phyloP scores from a whole-genome alignment of 2,797 vertebrate genomes.

The Oreochromis mossambicus region DNA sequence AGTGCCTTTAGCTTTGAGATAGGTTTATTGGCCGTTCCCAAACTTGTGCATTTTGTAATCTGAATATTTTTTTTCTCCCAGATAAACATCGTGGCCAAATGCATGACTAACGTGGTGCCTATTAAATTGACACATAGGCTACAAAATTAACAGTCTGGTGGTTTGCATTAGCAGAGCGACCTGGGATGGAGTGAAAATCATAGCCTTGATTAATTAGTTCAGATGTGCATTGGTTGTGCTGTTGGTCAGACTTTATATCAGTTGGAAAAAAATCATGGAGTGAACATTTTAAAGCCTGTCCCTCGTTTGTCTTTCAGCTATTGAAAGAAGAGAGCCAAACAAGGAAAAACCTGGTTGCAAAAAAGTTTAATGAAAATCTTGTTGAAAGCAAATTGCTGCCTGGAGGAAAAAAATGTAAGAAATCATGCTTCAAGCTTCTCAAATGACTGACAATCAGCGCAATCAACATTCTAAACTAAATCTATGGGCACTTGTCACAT shows the following conservation, averaged over 20 bases:
- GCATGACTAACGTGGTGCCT: not conserved
- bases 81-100: not conserved
- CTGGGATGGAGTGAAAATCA: not conserved
- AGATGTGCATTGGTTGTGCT: not conserved
- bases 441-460: not conserved
- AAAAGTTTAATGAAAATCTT: not conserved
- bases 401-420: not conserved
- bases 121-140: not conserved
- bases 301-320: not conserved
- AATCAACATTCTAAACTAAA: not conserved
- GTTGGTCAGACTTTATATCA: not conserved
- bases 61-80: not conserved
- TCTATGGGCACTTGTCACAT: not conserved
- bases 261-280: accelerated
- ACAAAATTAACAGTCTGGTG: not conserved
- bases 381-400: not conserved
- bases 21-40: not conserved
- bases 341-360: not conserved
- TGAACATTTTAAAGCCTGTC: not conserved
- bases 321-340: not conserved
- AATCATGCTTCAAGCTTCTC: not conserved
- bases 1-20: not conserved
- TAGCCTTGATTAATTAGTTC: not conserved
- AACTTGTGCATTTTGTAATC: not conserved
- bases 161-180: not conserved